Percentiles rank a stretch among this genome's conserved stretches.
phyloP scores from a whole-genome alignment of 2,888 invertebrate species.

The Thalpophila matura region DNA sequence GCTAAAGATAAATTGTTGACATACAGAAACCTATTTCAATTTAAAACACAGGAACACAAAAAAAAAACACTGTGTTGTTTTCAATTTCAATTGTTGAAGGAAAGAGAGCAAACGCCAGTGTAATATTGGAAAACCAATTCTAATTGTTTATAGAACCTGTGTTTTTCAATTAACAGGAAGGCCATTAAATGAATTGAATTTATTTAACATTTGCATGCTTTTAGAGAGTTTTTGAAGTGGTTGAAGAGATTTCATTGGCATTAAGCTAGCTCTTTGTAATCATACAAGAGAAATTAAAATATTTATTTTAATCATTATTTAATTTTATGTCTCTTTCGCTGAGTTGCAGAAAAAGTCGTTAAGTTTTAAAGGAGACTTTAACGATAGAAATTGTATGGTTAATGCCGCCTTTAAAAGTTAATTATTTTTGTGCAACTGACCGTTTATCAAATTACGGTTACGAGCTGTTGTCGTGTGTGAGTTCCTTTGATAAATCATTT shows the following conservation, averaged over 20 bases:
- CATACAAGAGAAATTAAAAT: no score
- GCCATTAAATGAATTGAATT: constrained; percentile 3
- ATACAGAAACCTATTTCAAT: constrained; percentile 22
- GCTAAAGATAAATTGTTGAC: constrained; percentile 2
- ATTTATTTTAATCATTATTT: no score
- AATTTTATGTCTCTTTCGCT: no score
- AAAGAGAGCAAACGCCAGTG: constrained; percentile 12
- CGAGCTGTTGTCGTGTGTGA: no score
- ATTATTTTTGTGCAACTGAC: no score
- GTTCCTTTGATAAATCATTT: no score
- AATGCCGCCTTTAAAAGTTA: no score
- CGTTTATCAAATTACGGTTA: no score
- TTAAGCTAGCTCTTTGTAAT: no score
- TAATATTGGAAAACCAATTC: constrained; percentile 39
- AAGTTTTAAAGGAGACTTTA: no score
- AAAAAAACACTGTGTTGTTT: constrained; percentile 24
- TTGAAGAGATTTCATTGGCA: background rate
- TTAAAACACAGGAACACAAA: constrained; percentile 14
- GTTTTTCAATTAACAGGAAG: constrained; percentile 28
- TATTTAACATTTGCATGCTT: background rate
- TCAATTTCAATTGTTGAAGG: constrained; percentile 20
- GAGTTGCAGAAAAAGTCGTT: no score
- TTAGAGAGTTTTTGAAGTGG: background rate
- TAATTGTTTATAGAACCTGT: constrained; percentile 9
- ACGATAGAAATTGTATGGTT: no score